Evolutionary conservation across 2,888 invertebrate genomes (phyloP).

Genomic region (Seira musarum): DNA sequence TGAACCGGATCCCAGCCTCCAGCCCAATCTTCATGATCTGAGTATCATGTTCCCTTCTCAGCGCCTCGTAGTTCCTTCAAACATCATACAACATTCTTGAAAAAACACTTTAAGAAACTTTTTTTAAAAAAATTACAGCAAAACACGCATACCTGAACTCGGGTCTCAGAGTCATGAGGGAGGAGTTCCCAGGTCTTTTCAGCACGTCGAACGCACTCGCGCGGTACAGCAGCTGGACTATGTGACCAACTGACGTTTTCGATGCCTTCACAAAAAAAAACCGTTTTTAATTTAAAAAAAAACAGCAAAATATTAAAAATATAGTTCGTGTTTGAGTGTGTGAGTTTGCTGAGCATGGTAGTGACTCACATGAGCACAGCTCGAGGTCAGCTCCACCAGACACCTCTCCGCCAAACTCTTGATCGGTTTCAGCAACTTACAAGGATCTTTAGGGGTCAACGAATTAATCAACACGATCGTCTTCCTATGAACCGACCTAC

Average conservation of each 20-base stretch:
- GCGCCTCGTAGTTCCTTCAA: constrained; percentile 77
- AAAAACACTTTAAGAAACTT: not conserved
- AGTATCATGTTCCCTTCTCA: constrained; percentile 96
- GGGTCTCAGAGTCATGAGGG: constrained; percentile 97
- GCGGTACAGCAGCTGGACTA: constrained; percentile 96
- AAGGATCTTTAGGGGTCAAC: constrained; percentile 45
- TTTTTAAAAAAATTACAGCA: constrained; percentile 74
- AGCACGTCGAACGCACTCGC: constrained; percentile 99
- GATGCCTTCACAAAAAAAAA: constrained; percentile 40
- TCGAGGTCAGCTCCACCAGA: constrained; percentile 58
- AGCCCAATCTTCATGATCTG: constrained; percentile 99
- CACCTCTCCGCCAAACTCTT: constrained; percentile 59
- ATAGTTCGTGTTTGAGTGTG: no score
- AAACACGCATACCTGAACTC: constrained; percentile 96
- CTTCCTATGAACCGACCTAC: constrained; percentile 65
- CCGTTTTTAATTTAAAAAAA: no score
- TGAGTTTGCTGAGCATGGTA: constrained; percentile 68
- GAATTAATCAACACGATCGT: constrained; percentile 52
- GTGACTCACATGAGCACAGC: constrained; percentile 61
- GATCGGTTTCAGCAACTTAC: constrained; percentile 47
- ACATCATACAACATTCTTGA: not conserved
- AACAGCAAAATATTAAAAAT: no score
- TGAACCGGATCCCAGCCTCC: constrained; percentile 96
- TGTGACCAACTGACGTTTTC: constrained; percentile 77
- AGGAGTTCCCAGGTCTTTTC: constrained; percentile 96